Evolutionary conservation across 2,888 invertebrate genomes (phyloP), one percentile per base, ranked within the genome.

Genomic region (Euphydryas editha): DNA sequence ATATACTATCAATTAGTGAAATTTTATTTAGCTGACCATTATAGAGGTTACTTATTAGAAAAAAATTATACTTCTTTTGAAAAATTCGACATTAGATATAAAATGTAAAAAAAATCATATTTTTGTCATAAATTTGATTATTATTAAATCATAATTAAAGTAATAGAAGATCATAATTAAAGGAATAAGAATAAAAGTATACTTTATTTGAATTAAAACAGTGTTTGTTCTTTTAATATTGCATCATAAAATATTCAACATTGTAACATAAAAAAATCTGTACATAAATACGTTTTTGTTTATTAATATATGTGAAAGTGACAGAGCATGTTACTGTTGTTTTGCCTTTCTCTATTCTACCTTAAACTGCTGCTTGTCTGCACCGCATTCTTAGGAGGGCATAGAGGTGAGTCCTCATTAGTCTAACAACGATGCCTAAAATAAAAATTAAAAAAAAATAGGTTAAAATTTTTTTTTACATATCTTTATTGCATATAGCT

Each of bases 351-450:
- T 88, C 81, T 81, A 72, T 30, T 80, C 88, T 89, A 77, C 88
- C 85, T 76, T 87, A 84, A 89, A 89, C 90, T 85, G 79, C 83
- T 81, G 89, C 90, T 88, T 91, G 74, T 83, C 80, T 88, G 87
- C 88, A 81, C 79, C 78, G 83, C 90, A 86, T 88, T 79, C 86
- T 80, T 90, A 92, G 92, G 92, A 92, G 79, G 92, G 92, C 85
- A 91, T 92, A 72, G 92, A 92, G 91, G 92, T 91, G 79, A 92
- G 91, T 90, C 81, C 79, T 81, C 83, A 66, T 65, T 51, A 64
- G 71, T 73, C 63, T 75, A 70, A 72, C 71, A 71, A 74, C 61
- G 62, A 72, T 71, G 67, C 71, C 66, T 56, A 37, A 49, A 44
- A 11, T 1, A 11, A 39, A 39, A 30, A 30, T 30, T 30, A 7